Evolutionary conservation across 2,888 invertebrate genomes (phyloP).

Genomic region (Laspeyria flexula): DNA sequence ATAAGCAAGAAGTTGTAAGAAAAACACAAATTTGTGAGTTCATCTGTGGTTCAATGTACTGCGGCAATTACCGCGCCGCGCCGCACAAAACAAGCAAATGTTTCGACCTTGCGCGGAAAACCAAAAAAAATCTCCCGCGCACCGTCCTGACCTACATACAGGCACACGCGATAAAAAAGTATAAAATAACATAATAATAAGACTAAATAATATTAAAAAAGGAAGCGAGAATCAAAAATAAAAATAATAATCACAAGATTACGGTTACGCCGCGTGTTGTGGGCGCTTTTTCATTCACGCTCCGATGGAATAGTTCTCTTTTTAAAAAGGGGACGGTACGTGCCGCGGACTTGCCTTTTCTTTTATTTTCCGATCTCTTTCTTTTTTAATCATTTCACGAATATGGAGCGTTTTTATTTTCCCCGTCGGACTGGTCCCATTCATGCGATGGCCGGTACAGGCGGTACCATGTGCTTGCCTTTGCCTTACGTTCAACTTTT

Average conservation of each 20-base stretch:
- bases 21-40: conserved; percentile 12
- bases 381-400: conserved; percentile 85
- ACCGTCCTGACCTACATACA: conserved; percentile 82
- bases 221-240: conserved; percentile 70
- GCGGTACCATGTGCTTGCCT: conserved; percentile 17
- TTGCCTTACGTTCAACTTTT: conserved; percentile 52
- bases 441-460: conserved; percentile 53
- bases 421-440: conserved; percentile 71
- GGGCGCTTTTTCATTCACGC: conserved; percentile 84
- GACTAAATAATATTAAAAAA: conserved; percentile 77
- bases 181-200: conserved; percentile 78
- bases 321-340: conserved; percentile 78
- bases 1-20: conserved; percentile 1
- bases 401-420: conserved; percentile 85
- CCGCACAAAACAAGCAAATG: conserved; percentile 62
- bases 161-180: conserved; percentile 72
- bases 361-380: conserved; percentile 71
- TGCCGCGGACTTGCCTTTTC: conserved; percentile 76
- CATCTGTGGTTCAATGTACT: conserved; percentile 53
- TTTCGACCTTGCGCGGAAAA: conserved; percentile 77
- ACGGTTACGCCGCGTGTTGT: conserved; percentile 72
- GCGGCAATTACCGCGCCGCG: conserved; percentile 42
- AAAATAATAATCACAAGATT: conserved; percentile 83
- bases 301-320: conserved; percentile 81
- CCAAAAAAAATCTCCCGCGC: conserved; percentile 71